Evolutionary conservation across 2,888 invertebrate species (phyloP).

Genomic region (Eristalis tenax): DNA sequence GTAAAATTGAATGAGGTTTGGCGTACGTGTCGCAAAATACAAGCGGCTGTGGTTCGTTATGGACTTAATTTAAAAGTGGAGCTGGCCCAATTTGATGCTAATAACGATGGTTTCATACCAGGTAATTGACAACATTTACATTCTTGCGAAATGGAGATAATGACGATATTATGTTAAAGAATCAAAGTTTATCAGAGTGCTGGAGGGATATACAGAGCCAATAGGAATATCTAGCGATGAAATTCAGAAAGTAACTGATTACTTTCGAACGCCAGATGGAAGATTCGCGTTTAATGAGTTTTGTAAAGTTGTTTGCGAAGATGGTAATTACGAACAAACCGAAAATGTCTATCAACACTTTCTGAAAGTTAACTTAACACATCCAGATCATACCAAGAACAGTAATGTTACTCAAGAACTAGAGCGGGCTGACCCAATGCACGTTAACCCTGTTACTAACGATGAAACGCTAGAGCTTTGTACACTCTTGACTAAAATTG

Average conservation of each 20-base stretch:
- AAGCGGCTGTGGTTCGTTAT: constrained; percentile 87
- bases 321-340: constrained; percentile 74
- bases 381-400: constrained; percentile 82
- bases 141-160: neutral
- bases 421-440: constrained; percentile 88
- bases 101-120: constrained; percentile 86
- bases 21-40: constrained; percentile 91
- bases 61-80: constrained; percentile 88
- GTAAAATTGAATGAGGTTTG: constrained; percentile 85
- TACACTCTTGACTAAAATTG: constrained; percentile 88
- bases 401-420: constrained; percentile 82
- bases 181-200: constrained; percentile 87
- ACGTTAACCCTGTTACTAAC: constrained; percentile 85
- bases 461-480: constrained; percentile 87
- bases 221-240: constrained; percentile 88
- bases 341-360: neutral
- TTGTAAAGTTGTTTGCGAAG: constrained; percentile 85
- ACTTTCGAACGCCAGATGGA: constrained; percentile 90
- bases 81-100: constrained; percentile 86
- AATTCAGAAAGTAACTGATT: constrained; percentile 88
- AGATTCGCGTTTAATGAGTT: constrained; percentile 89
- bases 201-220: constrained; percentile 85
- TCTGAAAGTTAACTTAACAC: constrained; percentile 74
- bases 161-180: constrained; percentile 81
- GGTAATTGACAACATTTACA: constrained; percentile 79